Evolutionary conservation across 2,888 invertebrate species (phyloP).

Genomic region (Brenthis ino): DNA sequence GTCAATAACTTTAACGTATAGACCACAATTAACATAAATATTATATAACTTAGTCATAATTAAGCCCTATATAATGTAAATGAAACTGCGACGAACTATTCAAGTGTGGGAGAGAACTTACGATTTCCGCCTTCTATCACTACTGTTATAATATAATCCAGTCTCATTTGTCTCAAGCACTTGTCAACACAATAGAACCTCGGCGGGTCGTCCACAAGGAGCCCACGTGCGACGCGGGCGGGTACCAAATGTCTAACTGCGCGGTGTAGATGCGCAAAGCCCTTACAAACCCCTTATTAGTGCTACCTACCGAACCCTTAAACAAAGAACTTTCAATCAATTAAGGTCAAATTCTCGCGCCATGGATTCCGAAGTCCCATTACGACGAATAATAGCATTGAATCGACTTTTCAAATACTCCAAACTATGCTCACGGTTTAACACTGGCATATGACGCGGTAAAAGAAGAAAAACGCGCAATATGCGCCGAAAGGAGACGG

Average conservation of each 20-base stretch:
- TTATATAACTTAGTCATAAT: constrained; percentile 5
- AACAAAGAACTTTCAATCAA: constrained; percentile 77
- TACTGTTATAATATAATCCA: constrained; percentile 35
- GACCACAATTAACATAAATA: constrained; percentile 6
- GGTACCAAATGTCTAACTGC: constrained; percentile 63
- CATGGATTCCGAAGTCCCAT: constrained; percentile 23
- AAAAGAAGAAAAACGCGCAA: constrained; percentile 82
- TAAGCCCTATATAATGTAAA: background rate
- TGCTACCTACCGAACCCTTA: constrained; percentile 66
- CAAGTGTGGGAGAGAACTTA: constrained; percentile 24
- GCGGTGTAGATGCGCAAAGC: constrained; percentile 72
- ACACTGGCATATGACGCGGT: constrained; percentile 78
- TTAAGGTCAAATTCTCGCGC: constrained; percentile 57
- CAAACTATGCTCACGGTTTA: constrained; percentile 64
- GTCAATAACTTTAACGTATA: background rate
- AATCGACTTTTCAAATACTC: constrained; percentile 59
- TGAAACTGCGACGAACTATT: background rate
- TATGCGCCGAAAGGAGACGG: constrained; percentile 72
- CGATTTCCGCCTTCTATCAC: constrained; percentile 32
- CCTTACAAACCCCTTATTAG: constrained; percentile 66
- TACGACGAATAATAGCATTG: constrained; percentile 50
- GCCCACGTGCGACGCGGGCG: constrained; percentile 68
- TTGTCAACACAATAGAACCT: constrained; percentile 64
- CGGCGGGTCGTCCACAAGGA: constrained; percentile 52
- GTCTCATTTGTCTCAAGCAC: constrained; percentile 58